Evolutionary conservation across 1,140 invertebrate genomes (phyloP), one percentile per base, ranked within the genome.

Genomic region (Drosophila kikkawai): DNA sequence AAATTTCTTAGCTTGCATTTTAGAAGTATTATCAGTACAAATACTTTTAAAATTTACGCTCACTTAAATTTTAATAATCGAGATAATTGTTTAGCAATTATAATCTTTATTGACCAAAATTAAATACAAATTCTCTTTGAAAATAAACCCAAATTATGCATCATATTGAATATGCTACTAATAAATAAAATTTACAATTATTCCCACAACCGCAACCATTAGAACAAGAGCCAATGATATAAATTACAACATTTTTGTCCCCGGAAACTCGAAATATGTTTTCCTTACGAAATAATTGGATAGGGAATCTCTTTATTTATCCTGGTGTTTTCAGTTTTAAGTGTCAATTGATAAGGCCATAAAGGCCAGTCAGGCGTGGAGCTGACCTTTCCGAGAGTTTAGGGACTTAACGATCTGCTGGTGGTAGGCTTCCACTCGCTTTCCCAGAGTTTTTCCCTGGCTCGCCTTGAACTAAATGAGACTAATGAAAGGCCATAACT

Each of bases 401-500:
- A 32, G 69, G 45, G 50, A 15, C 37, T 73, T 59, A 73, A 74
- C 68, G 36, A 55, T 74, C 36, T 41, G 39, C 47, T 50, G 68
- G 55, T 50, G 68, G 55, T 26, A 37, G 55, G 29, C 39, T 37
- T 11, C 32, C 2, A 12, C 17, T 32, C 29, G 12, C 8, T 26
- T 15, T 19, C 12, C 39, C 26, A 12, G 8, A 32, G n/a, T 12
- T 36, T 26, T 12, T 9, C 15, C 36, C 7, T 19, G 12, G 41
- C 36, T 34, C 32, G 12, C 69, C 37, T 39, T 17, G 13, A 60
- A 51, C 67, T 73, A 73, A 73, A 73, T 73, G 69, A 73, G 74
- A 58, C 74, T 76, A 76, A 76, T 76, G 55, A 76, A 76, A 76
- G 74, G 34, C 53, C 74, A 56, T 76, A 76, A 76, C 53, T 76